Percentiles rank a stretch among this genome's conserved stretches.
Evolutionary conservation across 2,113 vertebrate genomes (phyloP).

Genomic region (Cryptotis parvus): DNA sequence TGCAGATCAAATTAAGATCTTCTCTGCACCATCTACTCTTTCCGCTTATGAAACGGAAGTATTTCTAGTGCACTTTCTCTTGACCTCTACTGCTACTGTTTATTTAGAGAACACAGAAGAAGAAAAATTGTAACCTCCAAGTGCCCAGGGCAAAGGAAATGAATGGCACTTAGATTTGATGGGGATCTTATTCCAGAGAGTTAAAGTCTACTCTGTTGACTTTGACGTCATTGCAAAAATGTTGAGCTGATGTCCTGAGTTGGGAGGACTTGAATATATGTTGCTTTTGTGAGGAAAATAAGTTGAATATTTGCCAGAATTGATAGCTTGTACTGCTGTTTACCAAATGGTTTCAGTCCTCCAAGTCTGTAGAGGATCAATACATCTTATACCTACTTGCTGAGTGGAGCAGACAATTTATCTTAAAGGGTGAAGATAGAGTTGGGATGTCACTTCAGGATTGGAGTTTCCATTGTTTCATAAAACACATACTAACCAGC

Average conservation of each 20-base stretch:
- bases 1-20: neutral
- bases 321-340: neutral
- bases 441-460: neutral
- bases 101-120: neutral
- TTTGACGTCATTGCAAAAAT: neutral
- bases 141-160: neutral
- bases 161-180: neutral
- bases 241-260: neutral
- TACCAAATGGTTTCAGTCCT: neutral
- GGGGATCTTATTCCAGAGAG: neutral
- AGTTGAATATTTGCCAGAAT: neutral
- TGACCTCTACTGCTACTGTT: neutral
- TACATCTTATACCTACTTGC: fast-evolving
- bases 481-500: neutral
- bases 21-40: neutral
- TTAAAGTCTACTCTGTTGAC: neutral
- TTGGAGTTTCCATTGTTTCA: neutral
- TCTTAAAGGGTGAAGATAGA: neutral
- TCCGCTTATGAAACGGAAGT: neutral
- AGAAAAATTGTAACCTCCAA: neutral
- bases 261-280: neutral
- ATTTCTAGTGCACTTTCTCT: neutral
- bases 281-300: neutral
- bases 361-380: neutral
- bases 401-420: neutral